Conservation (phyloP, 2,888 invertebrate genomes). For the Hoplodrina blanda region DNA sequence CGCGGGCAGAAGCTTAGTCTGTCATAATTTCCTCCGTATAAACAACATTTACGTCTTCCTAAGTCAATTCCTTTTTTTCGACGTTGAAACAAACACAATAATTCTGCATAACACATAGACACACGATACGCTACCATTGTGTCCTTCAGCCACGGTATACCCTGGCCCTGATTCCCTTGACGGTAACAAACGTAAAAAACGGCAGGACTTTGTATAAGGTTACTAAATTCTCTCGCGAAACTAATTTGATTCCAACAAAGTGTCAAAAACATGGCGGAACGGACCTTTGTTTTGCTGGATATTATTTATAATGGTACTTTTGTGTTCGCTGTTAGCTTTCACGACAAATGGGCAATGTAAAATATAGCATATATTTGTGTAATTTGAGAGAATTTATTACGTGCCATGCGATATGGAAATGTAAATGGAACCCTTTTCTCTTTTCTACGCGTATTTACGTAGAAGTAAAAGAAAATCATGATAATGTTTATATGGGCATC, state of each 20-base stretch:
- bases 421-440: constrained; percentile 6
- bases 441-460: constrained; percentile 3
- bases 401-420: constrained; percentile 29
- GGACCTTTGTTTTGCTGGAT: constrained; percentile 70
- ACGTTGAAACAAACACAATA: constrained; percentile 1
- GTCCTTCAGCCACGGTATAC: constrained; percentile 23
- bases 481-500: not conserved
- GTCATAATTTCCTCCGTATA: not conserved
- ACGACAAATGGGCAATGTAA: constrained; percentile 50
- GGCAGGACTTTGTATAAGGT: constrained; percentile 51
- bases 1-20: too few relatives aligned
- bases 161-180: constrained; percentile 30
- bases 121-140: constrained; percentile 18
- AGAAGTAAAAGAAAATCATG: constrained; percentile 1
- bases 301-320: constrained; percentile 76
- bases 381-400: constrained; percentile 35
- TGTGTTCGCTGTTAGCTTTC: constrained; percentile 58
- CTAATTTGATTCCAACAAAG: constrained; percentile 74
- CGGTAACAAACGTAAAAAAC: constrained; percentile 63
- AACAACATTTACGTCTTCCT: not conserved
- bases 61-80: not conserved
- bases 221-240: constrained; percentile 63
- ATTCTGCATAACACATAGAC: not conserved
- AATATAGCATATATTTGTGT: constrained; percentile 48
- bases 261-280: constrained; percentile 73